These are phyloP conservation scores for Rhizoglyphus robini DNA, from an alignment of 1,140 invertebrate species.

Conservation along the genomic window DNA sequence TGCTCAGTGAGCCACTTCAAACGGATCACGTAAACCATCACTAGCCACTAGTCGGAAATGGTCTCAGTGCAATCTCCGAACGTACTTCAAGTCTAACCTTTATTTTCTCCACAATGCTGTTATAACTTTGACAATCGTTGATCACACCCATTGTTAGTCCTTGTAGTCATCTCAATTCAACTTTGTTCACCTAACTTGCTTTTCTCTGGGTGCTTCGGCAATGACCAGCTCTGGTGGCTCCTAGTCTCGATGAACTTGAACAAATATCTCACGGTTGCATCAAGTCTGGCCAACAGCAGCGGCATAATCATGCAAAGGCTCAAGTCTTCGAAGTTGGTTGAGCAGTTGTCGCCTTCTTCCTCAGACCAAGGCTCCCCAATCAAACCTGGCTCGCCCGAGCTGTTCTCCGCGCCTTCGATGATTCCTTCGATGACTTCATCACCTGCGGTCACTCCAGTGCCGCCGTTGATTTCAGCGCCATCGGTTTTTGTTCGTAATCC, in stretches of 20 bases:
- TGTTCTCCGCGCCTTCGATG: not conserved
- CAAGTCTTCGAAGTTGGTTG: not conserved
- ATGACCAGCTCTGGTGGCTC: no score
- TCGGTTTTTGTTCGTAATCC: slow-evolving; percentile 2
- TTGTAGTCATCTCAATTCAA: no score
- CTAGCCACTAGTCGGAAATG: no score
- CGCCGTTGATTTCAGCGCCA: not conserved
- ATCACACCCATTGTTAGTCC: no score
- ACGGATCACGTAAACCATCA: no score
- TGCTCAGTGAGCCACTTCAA: no score
- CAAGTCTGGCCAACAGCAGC: not conserved
- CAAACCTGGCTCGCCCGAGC: not conserved
- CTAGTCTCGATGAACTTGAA: not conserved
- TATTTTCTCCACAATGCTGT: no score
- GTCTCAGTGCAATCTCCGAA: no score
- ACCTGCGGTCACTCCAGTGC: not conserved
- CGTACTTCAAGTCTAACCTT: no score
- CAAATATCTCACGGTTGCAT: not conserved
- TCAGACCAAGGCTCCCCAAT: not conserved
- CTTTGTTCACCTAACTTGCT: no score
- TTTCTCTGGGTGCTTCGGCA: no score
- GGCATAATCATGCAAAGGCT: not conserved
- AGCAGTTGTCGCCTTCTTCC: not conserved
- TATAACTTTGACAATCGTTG: no score
- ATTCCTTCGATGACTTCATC: not conserved